These are phyloP conservation scores for Perca fluviatilis DNA, from an alignment of 2,113 vertebrate species.

Conservation along the genomic window DNA sequence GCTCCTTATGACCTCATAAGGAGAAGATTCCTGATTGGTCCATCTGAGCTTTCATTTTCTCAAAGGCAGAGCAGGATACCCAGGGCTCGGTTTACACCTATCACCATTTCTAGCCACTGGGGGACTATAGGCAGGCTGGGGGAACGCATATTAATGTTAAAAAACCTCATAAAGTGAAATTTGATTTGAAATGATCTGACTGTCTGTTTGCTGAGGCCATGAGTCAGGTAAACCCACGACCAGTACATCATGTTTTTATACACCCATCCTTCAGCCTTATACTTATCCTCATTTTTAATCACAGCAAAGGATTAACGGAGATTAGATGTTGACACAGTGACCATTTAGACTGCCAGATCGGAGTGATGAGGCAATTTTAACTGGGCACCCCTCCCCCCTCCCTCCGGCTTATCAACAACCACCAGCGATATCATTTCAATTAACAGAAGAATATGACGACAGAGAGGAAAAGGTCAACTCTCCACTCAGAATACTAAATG, in stretches of 20 bases:
- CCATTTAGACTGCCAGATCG: background rate
- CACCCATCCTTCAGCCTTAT: background rate
- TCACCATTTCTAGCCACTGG: too few species aligned
- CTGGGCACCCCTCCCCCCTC: background rate
- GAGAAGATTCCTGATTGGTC: too few species aligned
- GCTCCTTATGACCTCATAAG: too few species aligned
- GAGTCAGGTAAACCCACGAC: accelerated
- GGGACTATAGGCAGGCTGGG: too few species aligned
- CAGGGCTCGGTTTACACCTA: too few species aligned
- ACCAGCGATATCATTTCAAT: background rate
- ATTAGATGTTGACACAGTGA: slow-evolving; percentile 34
- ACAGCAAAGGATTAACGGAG: slow-evolving; percentile 31
- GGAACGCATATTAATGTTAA: too few species aligned
- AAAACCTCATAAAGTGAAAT: too few species aligned
- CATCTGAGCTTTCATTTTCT: too few species aligned
- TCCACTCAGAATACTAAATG: background rate
- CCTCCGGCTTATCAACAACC: background rate
- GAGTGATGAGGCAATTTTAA: slow-evolving; percentile 32
- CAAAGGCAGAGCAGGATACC: too few species aligned
- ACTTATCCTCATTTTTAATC: background rate
- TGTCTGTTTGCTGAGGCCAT: accelerated
- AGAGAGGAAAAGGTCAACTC: background rate
- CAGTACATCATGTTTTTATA: background rate
- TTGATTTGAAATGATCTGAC: background rate
- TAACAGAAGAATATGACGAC: background rate